A percentile compares a stretch with the other conserved stretches of the same genome.
Conservation (phyloP, 2,888 invertebrate genomes). For the Platerodrilus igneus region DNA sequence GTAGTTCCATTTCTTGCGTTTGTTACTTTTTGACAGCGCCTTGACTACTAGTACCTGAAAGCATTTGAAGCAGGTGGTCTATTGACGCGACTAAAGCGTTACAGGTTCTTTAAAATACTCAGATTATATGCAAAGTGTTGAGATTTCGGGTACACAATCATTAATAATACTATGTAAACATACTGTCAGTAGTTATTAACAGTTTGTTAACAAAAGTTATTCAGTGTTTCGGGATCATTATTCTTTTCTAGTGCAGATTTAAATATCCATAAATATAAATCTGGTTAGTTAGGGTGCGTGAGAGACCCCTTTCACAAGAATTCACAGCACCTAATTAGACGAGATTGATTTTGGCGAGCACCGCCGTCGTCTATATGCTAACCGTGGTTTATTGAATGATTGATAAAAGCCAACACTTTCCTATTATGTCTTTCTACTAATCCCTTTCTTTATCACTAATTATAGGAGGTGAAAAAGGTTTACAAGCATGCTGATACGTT, state of each 20-base stretch:
- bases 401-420: conserved; percentile 41
- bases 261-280: conserved; percentile 35
- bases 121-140: conserved; percentile 30
- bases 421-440: conserved; percentile 46
- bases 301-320: conserved; percentile 34
- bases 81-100: conserved; percentile 15
- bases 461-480: conserved; percentile 36
- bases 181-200: conserved; percentile 42
- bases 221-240: conserved; percentile 24
- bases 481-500: conserved; percentile 37
- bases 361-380: conserved; percentile 31
- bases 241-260: conserved; percentile 33
- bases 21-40: not conserved
- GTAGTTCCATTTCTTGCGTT: not conserved
- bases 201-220: conserved; percentile 41
- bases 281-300: conserved; percentile 29
- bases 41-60: too few species aligned
- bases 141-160: conserved; percentile 33
- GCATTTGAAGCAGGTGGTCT: conserved; percentile 18
- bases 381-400: conserved; percentile 30
- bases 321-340: conserved; percentile 34
- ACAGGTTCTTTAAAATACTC: conserved; percentile 13
- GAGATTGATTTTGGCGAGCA: conserved; percentile 39
- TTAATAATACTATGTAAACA: conserved; percentile 43
- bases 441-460: conserved; percentile 43